Base-by-base conservation (phyloP, 2,797 vertebrate species). In the Lutjanus campechanus region DNA sequence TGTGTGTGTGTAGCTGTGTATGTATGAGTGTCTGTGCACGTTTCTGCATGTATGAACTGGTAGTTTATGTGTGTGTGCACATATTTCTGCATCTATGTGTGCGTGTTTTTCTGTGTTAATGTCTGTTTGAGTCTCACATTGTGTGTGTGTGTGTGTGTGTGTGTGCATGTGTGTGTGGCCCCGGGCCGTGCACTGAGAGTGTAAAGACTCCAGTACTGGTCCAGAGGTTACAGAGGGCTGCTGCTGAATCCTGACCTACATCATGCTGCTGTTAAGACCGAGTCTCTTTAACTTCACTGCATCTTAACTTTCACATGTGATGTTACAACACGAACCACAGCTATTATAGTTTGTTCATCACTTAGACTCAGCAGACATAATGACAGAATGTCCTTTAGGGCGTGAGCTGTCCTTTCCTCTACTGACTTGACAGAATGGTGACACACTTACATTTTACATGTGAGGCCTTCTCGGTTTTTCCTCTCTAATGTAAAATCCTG, bases 201-300 rank as follows among this genome's bases (percentile, higher is more conserved):
- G 78, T 75, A 73, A 67, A 82, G 78, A 76, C 77, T 67, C 47
- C 46, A 66, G 82, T 75, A 0, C 66, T 65, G 79, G 73, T 84
- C 66, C 74, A 51, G 86, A 22, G 84, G 69, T 85, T 20, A 69
- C 46, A 16, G 47, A 19, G 54, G 29, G 60, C 73, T n/a, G 76
- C 70, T 71, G 65, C 60, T 67, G 82, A 5, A 51, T 73, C 64
- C 87, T 89, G 88, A 92, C 91, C 91, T 81, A 91, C 87, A 90
- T 89, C 49, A 0, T 10, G 69, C 50, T 11, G 69, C 68, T 43
- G 55, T 43, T 44, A 8, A 16, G 79, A 19, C 5, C 11, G 36
- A 58, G 16, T 36, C 47, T 68, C 81, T 72, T 55, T 60, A 50
- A 78, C 72, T 71, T 75, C 22, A 0, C 56, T 29, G 79, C 73